Percentiles rank a stretch among this genome's conserved stretches.
Evolutionary conservation across 2,113 vertebrate species (phyloP).

Genomic region (Corythaeola cristata): DNA sequence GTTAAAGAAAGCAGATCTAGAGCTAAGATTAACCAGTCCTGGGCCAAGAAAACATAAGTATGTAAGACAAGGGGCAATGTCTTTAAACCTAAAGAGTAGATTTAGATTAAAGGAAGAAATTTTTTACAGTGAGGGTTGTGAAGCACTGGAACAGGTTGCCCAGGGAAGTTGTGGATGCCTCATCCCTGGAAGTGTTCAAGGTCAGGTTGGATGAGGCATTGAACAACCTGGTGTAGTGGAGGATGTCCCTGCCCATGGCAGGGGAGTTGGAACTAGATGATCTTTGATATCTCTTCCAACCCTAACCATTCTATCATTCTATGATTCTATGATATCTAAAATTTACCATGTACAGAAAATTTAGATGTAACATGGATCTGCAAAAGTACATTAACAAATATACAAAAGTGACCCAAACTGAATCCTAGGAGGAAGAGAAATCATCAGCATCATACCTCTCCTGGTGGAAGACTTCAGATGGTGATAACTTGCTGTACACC

Average conservation of each 20-base stretch:
- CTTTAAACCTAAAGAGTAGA: too few relatives aligned
- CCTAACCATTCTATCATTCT: too few relatives aligned
- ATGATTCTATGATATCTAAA: not conserved
- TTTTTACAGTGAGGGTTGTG: too few relatives aligned
- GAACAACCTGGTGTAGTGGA: too few relatives aligned
- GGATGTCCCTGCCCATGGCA: too few relatives aligned
- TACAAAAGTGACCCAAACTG: not conserved
- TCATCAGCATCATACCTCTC: not conserved
- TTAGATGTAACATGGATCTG: not conserved
- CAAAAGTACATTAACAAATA: not conserved
- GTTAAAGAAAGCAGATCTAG: not conserved
- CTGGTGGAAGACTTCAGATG: not conserved
- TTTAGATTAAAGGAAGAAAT: too few relatives aligned
- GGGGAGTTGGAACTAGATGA: too few relatives aligned
- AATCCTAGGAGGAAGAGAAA: not conserved
- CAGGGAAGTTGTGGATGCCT: too few relatives aligned
- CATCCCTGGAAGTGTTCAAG: too few relatives aligned
- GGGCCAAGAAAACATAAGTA: not conserved
- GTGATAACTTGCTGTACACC: not conserved
- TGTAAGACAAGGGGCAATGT: not conserved
- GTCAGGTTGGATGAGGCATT: too few relatives aligned
- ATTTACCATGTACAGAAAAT: not conserved
- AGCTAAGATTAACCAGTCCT: not conserved
- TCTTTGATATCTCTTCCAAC: too few relatives aligned
- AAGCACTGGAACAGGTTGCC: too few relatives aligned